phyloP scores from a whole-genome alignment of 2,888 invertebrate species.

The Phania funesta region DNA sequence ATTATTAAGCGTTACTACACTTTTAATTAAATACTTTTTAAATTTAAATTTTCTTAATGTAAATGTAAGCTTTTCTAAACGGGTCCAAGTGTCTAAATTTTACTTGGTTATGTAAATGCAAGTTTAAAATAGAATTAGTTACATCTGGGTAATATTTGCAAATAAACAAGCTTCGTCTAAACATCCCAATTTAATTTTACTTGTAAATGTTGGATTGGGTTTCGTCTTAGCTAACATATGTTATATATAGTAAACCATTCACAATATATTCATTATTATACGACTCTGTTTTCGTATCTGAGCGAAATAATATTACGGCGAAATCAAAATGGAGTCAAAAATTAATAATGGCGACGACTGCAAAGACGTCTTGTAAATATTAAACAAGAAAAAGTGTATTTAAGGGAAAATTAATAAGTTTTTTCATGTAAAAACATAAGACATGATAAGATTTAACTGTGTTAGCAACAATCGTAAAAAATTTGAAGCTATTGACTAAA shows the following conservation, averaged over 20 bases:
- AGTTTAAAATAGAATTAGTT: no score
- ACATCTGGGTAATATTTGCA: no score
- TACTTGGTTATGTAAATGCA: no score
- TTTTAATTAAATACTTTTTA: no score
- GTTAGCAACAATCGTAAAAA: conserved; percentile 42
- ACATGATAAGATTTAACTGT: conserved; percentile 50
- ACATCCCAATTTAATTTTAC: no score
- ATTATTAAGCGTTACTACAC: no score
- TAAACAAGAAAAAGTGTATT: conserved; percentile 72
- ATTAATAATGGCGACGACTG: conserved; percentile 77
- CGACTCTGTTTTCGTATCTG: conserved; percentile 20
- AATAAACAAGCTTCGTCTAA: no score
- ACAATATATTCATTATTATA: conserved; percentile 8
- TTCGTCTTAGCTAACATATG: neutral
- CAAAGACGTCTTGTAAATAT: conserved; percentile 77
- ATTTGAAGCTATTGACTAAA: conserved; percentile 43
- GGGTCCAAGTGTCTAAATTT: no score
- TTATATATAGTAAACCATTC: conserved; percentile 2
- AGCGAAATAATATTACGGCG: conserved; percentile 66
- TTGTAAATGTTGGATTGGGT: no score
- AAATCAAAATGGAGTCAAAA: conserved; percentile 77
- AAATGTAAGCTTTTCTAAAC: no score
- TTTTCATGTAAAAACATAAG: conserved; percentile 50
- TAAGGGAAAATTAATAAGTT: conserved; percentile 66
- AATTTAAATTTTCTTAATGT: no score